Base-by-base conservation (phyloP, 2,888 invertebrate genomes). In the Euplagia quadripunctaria region DNA sequence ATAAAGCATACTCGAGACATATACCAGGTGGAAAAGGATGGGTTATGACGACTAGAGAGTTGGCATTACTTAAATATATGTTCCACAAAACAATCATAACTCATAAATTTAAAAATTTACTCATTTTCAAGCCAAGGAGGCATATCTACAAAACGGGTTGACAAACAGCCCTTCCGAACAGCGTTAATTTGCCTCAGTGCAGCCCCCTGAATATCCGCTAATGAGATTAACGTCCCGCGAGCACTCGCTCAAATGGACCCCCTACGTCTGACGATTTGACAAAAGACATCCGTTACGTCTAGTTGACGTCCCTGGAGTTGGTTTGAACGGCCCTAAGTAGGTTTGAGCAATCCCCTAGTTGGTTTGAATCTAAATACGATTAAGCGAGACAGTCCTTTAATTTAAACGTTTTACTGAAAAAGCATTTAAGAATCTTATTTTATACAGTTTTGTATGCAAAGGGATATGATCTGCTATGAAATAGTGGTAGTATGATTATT, bases 211-310 rank as follows among this genome's bases (percentile, higher is more conserved):
- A 87, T 87, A 86, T 84, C 79, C 80, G 86, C 88, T 91, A 89
- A 90, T 90, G 90, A 88, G 88, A 89, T 90, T 91, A 90, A 81
- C 82, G 84, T 78, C 83, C 82, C 80, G 81, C 83, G 71, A 76
- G 76, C 87, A 87, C 87, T 88, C 88, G 86, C 89, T 85, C 84
- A 86, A 89, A 90, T 87, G 86, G 86, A 84, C 85, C 86, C 89
- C 88, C 86, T 84, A 81, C 76, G 81, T 81, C 80, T 86, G 88
- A 84, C 85, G 86, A 83, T 81, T 84, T 84, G 82, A 89, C 88
- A 89, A 89, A 87, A 89, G 89, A 87, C 82, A 81, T 83, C 82
- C 80, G 84, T 69, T 72, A 31, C 71, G 69, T 71, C 68, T 71
- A 61, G 71, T 46, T 65, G 65, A 68, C 65, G 65, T 69, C 51